These are phyloP conservation scores for Rhaphigaster nebulosa DNA, from an alignment of 2,888 invertebrate genomes.

Conservation along the genomic window DNA sequence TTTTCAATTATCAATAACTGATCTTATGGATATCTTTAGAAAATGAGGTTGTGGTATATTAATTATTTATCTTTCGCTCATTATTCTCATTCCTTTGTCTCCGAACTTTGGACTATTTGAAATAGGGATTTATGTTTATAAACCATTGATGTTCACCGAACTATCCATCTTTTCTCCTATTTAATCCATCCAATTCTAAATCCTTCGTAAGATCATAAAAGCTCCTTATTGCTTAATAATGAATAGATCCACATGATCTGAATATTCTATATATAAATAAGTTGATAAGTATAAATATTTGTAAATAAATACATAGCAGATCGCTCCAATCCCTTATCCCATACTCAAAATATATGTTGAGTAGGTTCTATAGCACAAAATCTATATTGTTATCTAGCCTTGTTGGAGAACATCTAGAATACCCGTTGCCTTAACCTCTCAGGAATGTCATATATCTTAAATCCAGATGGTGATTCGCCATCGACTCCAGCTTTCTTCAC, in stretches of 20 bases:
- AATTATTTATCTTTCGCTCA: background rate
- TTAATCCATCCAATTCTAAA: too few species aligned
- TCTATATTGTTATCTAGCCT: background rate
- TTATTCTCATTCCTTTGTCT: background rate
- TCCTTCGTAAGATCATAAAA: too few species aligned
- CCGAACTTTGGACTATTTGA: background rate
- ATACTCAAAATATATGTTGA: background rate
- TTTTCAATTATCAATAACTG: too few species aligned
- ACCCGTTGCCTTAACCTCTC: background rate
- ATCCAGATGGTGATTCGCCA: background rate
- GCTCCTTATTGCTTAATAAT: background rate
- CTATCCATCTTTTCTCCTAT: too few species aligned
- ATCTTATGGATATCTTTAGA: too few species aligned
- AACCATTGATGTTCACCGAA: too few species aligned
- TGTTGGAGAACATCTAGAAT: background rate
- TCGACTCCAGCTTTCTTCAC: background rate
- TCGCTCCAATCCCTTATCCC: background rate
- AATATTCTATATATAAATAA: background rate
- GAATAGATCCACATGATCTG: background rate
- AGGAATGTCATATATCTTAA: background rate
- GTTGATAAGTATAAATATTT: background rate
- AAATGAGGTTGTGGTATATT: background rate
- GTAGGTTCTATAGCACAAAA: background rate
- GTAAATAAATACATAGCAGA: background rate
- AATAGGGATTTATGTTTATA: background rate